These are phyloP conservation scores for Neopipo cinnamomea DNA, from an alignment of 2,113 vertebrate species.

Conservation along the genomic window DNA sequence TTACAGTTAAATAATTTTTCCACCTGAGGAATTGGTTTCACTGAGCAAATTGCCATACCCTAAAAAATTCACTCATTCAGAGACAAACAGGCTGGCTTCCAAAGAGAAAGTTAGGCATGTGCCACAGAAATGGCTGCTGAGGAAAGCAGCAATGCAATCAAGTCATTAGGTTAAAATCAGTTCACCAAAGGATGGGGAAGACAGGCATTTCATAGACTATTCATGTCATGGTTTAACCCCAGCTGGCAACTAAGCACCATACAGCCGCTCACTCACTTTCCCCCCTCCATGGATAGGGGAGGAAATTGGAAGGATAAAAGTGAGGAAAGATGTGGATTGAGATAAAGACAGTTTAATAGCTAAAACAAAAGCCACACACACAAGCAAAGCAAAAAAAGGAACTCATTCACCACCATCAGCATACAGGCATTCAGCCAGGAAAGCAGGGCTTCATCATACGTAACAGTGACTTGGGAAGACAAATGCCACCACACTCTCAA, in stretches of 20 bases:
- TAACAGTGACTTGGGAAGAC: neutral
- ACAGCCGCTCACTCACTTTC: neutral
- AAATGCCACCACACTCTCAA: neutral
- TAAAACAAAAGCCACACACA: neutral
- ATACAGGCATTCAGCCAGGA: neutral
- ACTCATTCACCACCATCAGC: neutral
- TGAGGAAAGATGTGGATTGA: neutral
- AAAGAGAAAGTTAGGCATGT: neutral
- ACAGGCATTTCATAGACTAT: neutral
- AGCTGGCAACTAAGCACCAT: neutral
- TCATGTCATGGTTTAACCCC: neutral
- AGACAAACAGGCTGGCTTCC: neutral
- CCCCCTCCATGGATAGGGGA: neutral
- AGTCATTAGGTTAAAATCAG: slow-evolving; percentile 6
- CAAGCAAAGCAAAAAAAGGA: neutral
- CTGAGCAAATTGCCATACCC: neutral
- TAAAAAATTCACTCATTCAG: neutral
- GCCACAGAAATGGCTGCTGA: neutral
- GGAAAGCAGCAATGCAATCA: neutral
- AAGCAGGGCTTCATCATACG: neutral
- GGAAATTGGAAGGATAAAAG: neutral
- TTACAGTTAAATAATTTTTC: neutral
- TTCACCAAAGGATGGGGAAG: neutral
- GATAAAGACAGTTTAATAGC: neutral
- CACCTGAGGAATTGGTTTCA: neutral